These are phyloP conservation scores for Sesamia inferens DNA, from an alignment of 2,888 invertebrate species.

Conservation along the genomic window DNA sequence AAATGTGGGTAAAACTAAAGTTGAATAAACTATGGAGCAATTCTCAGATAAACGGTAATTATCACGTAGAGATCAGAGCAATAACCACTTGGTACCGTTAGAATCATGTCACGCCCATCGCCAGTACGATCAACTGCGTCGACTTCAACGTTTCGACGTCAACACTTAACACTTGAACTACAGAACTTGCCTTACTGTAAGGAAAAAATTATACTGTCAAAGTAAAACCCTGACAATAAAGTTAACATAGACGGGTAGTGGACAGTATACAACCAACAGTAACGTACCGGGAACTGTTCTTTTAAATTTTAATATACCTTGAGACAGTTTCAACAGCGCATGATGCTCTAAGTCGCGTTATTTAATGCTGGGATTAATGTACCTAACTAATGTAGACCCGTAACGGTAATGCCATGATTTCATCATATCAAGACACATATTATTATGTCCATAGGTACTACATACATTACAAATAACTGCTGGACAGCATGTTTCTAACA, in stretches of 20 bases:
- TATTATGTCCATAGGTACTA: not conserved
- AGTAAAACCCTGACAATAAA: no score
- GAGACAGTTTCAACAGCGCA: conserved; percentile 17
- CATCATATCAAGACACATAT: not conserved
- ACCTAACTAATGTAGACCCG: conserved; percentile 13
- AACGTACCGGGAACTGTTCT: conserved; percentile 36
- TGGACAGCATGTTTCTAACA: conserved; percentile 12
- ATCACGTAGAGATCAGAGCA: conserved; percentile 66
- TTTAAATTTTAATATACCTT: conserved; percentile 39
- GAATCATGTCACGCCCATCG: conserved; percentile 56
- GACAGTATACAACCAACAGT: conserved; percentile 40
- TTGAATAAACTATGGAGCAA: conserved; percentile 62
- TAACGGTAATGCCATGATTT: not conserved
- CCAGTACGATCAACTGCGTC: conserved; percentile 27
- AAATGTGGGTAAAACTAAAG: conserved; percentile 30
- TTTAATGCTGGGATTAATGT: conserved; percentile 19
- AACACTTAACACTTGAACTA: conserved; percentile 5
- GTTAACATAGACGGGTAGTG: not conserved
- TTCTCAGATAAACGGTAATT: conserved; percentile 63
- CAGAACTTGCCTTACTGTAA: conserved; percentile 1
- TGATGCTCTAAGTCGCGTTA: conserved; percentile 21
- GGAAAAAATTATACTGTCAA: not conserved
- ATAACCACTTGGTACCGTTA: conserved; percentile 69
- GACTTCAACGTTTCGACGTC: no score
- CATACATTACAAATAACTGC: not conserved